Base-by-base conservation (phyloP, 2,113 vertebrate genomes). In the Triplophysa rosa region DNA sequence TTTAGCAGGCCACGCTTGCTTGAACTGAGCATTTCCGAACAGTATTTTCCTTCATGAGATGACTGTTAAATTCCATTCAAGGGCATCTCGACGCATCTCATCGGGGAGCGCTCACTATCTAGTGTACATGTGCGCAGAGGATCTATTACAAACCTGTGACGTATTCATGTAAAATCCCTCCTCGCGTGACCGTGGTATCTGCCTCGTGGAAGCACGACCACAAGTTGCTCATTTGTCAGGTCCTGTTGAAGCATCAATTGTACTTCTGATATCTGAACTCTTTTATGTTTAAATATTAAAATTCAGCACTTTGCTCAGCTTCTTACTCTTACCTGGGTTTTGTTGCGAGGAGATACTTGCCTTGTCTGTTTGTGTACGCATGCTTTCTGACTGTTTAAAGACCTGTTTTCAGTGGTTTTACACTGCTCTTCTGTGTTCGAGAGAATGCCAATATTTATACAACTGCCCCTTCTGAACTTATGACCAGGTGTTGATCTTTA, bases 271-370 rank as follows among this genome's bases (percentile, higher is more conserved):
- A 86, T 83, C 70, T 13, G 11, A 87, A 66, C 85, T 89, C 84
- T 90, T 52, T 87, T 90, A 85, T 87, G 89, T 89, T 88, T 74
- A 68, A 90, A 90, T 80, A 88, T 90, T 81, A 87, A 85, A 89
- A 90, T 88, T 90, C 89, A 80, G 89, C 91, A 92, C 89, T 92
- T 92, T 87, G 81, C 87, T 80, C 87, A 86, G 88, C 84, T 82
- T 89, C 83, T 90, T 89, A 78, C 82, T 78, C 14, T 77, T 82
- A 90, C 85, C 79, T 83, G 87, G 85, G 77, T 82, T 86, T 91
- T 88, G 85, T 85, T 84, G 73, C 82, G 79, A 79, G 84, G 59
- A 90, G 23, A 81, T 76, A 67, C 85, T 81, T 83, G 80, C 88
- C 85, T 86, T 67, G 86, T 86, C 87, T 87, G 66, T 71, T 80